Evolutionary conservation across 2,888 invertebrate genomes (phyloP).

Genomic region (Chrysodeixis includens): DNA sequence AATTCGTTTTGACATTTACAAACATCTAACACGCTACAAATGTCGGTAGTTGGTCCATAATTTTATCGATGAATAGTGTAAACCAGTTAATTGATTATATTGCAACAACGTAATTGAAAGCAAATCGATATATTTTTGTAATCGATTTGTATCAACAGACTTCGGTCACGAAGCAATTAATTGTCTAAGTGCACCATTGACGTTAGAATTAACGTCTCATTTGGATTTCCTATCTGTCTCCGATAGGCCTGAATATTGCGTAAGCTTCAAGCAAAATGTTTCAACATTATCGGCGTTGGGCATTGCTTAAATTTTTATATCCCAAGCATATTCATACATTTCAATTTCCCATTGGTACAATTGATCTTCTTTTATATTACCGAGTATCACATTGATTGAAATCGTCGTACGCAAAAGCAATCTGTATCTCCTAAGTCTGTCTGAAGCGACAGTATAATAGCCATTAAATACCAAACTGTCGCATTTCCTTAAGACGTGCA

Average conservation of each 20-base stretch:
- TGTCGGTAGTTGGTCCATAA: too few species aligned
- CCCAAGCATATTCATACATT: too few species aligned
- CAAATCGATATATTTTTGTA: background rate
- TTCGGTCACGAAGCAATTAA: slow-evolving; percentile 42
- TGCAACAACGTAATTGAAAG: background rate
- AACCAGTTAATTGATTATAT: background rate
- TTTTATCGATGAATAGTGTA: too few species aligned
- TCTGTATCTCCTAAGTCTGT: slow-evolving; percentile 1
- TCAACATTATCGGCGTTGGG: too few species aligned
- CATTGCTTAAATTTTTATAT: too few species aligned
- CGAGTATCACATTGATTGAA: background rate
- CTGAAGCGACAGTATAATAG: background rate
- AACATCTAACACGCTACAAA: too few species aligned
- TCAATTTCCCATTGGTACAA: background rate
- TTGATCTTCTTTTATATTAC: background rate
- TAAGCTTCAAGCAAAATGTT: slow-evolving; percentile 18
- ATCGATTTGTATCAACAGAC: slow-evolving; percentile 12
- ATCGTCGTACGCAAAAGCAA: background rate
- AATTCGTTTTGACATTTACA: too few species aligned
- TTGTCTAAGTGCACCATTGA: slow-evolving; percentile 37
- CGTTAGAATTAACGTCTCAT: slow-evolving; percentile 22
- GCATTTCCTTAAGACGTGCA: slow-evolving; percentile 9
- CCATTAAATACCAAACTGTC: background rate
- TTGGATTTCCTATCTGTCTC: slow-evolving; percentile 28
- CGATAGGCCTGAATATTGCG: slow-evolving; percentile 13